Percentiles rank a stretch among this genome's conserved stretches.
Evolutionary conservation across 2,113 vertebrate species (phyloP).

Genomic region (Microcebus murinus): DNA sequence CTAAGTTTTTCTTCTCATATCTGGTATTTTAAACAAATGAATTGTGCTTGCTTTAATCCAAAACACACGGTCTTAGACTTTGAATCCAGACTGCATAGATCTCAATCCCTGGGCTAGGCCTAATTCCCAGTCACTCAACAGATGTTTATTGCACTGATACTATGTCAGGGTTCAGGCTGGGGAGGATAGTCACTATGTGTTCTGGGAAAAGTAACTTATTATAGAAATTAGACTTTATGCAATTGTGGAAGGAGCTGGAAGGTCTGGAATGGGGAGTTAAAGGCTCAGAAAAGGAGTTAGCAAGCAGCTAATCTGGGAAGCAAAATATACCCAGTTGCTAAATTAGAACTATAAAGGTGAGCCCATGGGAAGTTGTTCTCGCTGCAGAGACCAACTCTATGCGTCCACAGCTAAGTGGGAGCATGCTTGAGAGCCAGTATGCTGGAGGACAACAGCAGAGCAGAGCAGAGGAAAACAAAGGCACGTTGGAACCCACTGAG

Average conservation of each 20-base stretch:
- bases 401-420: neutral
- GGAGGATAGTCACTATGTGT: neutral
- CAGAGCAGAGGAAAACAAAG: neutral
- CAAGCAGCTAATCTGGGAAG: neutral
- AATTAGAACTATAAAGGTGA: neutral
- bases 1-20: neutral
- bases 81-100: neutral
- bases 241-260: neutral
- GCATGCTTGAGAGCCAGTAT: neutral
- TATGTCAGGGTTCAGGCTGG: neutral
- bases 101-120: neutral
- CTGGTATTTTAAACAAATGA: conserved; percentile 45
- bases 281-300: neutral
- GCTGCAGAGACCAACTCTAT: neutral
- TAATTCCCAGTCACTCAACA: neutral
- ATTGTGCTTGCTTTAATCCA: neutral
- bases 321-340: neutral
- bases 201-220: neutral
- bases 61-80: neutral
- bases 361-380: neutral
- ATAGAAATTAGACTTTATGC: neutral
- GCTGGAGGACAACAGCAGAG: neutral
- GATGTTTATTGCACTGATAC: neutral
- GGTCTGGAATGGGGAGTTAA: neutral
- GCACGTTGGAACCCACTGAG: neutral